phyloP scores from a whole-genome alignment of 2,113 vertebrate species.

The Etheostoma spectabile region DNA sequence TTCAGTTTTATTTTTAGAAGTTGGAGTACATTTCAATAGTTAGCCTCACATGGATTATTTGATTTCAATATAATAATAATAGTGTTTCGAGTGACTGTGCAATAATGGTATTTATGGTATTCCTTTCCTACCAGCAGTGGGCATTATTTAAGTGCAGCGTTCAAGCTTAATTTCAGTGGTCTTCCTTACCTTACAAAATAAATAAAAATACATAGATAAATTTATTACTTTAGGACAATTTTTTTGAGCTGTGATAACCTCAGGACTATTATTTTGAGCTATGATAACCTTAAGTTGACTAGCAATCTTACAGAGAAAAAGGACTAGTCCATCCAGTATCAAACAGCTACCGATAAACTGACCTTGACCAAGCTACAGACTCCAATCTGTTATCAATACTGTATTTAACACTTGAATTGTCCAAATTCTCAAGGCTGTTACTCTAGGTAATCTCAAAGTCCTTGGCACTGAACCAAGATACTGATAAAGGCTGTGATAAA shows the following conservation, averaged over 20 bases:
- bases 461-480: not conserved
- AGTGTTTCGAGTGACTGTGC: slow-evolving; percentile 33
- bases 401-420: not conserved
- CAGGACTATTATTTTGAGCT: too few species aligned
- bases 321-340: not conserved
- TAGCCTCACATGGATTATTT: slow-evolving; percentile 33
- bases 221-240: slow-evolving; percentile 53
- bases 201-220: too few species aligned
- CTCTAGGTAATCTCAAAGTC: not conserved
- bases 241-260: slow-evolving; percentile 77
- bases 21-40: slow-evolving; percentile 24
- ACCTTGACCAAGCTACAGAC: not conserved
- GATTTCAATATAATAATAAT: slow-evolving; percentile 47
- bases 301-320: slow-evolving; percentile 44
- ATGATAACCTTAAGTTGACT: slow-evolving; percentile 81
- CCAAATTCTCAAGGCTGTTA: not conserved
- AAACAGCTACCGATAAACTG: not conserved
- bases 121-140: slow-evolving; percentile 15
- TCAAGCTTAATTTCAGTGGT: slow-evolving; percentile 20
- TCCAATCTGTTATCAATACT: not conserved
- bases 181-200: not conserved
- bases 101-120: not conserved
- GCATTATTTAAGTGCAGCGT: slow-evolving; percentile 31
- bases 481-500: not conserved
- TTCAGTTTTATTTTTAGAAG: slow-evolving; percentile 40